Percentiles rank a stretch among this genome's conserved stretches.
Evolutionary conservation across 1,140 invertebrate genomes (phyloP).

Genomic region (Phymastichus coffea): DNA sequence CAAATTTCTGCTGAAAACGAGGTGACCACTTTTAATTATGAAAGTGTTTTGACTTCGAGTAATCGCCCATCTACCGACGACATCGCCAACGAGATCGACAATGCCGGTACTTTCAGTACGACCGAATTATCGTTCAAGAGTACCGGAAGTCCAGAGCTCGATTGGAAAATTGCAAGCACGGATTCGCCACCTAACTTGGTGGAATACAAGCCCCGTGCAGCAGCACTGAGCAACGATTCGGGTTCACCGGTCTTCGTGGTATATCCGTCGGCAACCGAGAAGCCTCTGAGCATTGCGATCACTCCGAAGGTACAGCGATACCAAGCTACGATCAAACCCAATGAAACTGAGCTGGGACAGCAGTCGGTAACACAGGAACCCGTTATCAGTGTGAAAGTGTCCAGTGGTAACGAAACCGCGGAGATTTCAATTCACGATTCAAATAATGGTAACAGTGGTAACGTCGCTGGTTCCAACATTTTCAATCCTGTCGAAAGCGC

Average conservation of each 20-base stretch:
- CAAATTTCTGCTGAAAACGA: neutral
- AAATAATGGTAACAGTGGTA: conserved; percentile 31
- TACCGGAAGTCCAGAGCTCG: neutral
- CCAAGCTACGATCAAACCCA: conserved; percentile 23
- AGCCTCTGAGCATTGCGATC: conserved; percentile 37
- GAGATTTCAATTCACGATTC: conserved; percentile 39
- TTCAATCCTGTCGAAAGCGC: conserved; percentile 48
- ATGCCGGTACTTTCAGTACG: neutral
- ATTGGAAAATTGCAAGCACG: neutral
- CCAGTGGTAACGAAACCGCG: neutral
- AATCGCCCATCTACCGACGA: neutral
- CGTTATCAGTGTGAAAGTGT: conserved; percentile 19
- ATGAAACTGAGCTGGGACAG: neutral
- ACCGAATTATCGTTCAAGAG: neutral
- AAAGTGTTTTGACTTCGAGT: neutral
- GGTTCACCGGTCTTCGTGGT: conserved; percentile 18
- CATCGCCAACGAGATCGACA: conserved; percentile 11
- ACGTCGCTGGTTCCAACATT: conserved; percentile 44
- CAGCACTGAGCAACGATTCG: neutral
- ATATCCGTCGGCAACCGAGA: conserved; percentile 25
- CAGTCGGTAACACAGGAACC: conserved; percentile 17
- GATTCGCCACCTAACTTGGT: neutral
- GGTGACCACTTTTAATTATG: neutral
- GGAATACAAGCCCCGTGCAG: neutral
- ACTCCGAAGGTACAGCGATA: conserved; percentile 38